Evolutionary conservation across 92 coral and sea anemone genomes (phyloP).

Genomic region (Umimayanthus chanpuru): DNA sequence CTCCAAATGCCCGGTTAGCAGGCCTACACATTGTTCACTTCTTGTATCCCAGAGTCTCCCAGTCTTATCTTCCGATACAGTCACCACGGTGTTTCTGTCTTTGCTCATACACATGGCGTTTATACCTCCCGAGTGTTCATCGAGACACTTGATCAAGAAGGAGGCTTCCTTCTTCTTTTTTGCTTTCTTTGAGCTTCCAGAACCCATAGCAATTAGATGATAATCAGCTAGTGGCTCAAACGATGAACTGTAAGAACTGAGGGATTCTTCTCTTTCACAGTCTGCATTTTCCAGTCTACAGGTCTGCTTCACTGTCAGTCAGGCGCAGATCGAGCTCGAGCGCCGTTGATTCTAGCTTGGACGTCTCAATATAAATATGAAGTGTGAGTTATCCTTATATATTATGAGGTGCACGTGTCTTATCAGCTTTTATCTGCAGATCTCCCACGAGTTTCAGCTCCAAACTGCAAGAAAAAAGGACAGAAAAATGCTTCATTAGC

Average conservation of each 20-base stretch:
- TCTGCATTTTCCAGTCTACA: slow-evolving; percentile 31
- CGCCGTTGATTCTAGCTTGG: not conserved
- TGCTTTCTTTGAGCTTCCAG: slow-evolving; percentile 80
- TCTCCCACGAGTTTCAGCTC: not conserved
- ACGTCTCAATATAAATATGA: not conserved
- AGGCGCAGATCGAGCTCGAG: not conserved
- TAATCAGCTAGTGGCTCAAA: not conserved
- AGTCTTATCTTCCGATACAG: slow-evolving; percentile 91
- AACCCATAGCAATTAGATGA: slow-evolving; percentile 70
- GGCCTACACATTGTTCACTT: slow-evolving; percentile 83
- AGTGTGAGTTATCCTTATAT: not conserved
- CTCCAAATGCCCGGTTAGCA: slow-evolving; percentile 76
- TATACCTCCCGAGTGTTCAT: slow-evolving; percentile 73
- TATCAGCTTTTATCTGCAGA: not conserved
- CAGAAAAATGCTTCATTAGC: slow-evolving; percentile 11
- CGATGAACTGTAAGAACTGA: not conserved
- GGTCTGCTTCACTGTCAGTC: not conserved
- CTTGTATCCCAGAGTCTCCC: slow-evolving; percentile 95
- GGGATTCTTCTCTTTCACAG: not conserved
- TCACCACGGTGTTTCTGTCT: slow-evolving; percentile 81
- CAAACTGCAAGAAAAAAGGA: slow-evolving; percentile 23
- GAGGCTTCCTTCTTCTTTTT: slow-evolving; percentile 70
- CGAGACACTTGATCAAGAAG: slow-evolving; percentile 61
- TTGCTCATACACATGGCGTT: slow-evolving; percentile 83
- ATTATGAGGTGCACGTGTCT: not conserved